Base-by-base conservation (phyloP, 2,888 invertebrate genomes). In the Dasysyrphus tricinctus region DNA sequence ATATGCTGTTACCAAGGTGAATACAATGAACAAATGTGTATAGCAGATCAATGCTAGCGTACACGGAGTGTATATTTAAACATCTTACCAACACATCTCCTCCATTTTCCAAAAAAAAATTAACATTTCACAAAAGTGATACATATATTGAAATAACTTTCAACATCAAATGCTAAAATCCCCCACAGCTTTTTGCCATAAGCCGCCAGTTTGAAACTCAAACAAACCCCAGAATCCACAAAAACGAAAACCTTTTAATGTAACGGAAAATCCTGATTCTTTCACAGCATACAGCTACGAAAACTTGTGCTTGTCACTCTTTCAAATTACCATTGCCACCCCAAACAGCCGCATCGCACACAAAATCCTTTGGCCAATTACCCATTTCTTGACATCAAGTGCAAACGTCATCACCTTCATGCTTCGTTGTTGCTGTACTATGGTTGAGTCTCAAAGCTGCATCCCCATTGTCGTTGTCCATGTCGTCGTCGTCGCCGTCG, bases 301-400 rank as follows among this genome's bases (percentile, higher is more conserved):
- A 49, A 67, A 69, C 74, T 75, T 24, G 42, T 63, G 44, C 44
- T 67, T 44, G 32, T 70, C 56, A 63, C 47, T 75, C 75, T 83
- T 63, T 56, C 37, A 69, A 70, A 74, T 49, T 57, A 29, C 69
- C 63, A 70, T 34, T 63, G 19, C 79, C 74, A 56, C 42, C 70
- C 83, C 56, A 59, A 47, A 29, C 49, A 75, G 57, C 70, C 67
- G 29, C 67, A 67, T 67, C 34, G 37, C 67, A 70, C 72, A 80
- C 74, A 85, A 77, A 85, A 85, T 85, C 77, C 77, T 78, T 81
- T 85, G 73, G 77, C 81, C 85, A 85, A 85, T 85, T 85, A 85
- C 77, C 85, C 74, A 74, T 81, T 76, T 77, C 81, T 69, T 69
- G 77, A 81, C 77, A 81, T 81, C 63, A 65, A 85, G 85, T 81